Evolutionary conservation across 2,113 vertebrate genomes (phyloP), one percentile per base, ranked within the genome.

Genomic region (Erinaceus europaeus): DNA sequence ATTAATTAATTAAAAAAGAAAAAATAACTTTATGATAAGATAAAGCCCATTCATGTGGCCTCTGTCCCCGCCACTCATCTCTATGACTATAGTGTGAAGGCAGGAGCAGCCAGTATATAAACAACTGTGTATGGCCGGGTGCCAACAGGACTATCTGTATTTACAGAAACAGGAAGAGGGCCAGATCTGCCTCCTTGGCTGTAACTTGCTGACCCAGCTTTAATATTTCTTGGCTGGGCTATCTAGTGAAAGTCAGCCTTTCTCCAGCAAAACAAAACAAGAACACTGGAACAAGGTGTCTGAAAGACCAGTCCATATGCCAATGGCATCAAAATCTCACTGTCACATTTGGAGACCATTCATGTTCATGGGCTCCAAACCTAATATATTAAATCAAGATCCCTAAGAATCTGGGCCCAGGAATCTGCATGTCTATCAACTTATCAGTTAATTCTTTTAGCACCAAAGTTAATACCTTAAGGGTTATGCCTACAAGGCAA

Each of bases 101-200:
- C 34, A 78, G 59, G 17, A 89, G 85, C 10, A 72, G 53, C 50
- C 38, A 75, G 61, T n/a, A 67, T 1, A 0, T 40, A 89, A 92
- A 74, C 65, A 62, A 79, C 89, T 1, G 46, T 53, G 50, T 34
- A 55, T 42, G 73, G 42, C 53, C 32, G 21, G 71, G 73, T 90
- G 57, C 32, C 81, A 84, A 27, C 72, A 90, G 86, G 82, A 64
- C 48, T n/a, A 46, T 82, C 48, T n/a, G 40, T 82, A 92, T 85
- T 90, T 65, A 86, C 48, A 94, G 53, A 86, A 82, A 61, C 2
- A 88, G 29, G 13, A 78, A 38, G 21, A 40, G 18, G 73, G 9
- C 11, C 25, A 72, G 25, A 67, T 29, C 29, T 82, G 71, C 53
- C 48, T 48, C 36, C 2, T 17, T 61, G 5, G 15, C 12, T 52